Base-by-base conservation (phyloP, 2,797 vertebrate genomes). In the Cirrhinus mrigala region DNA sequence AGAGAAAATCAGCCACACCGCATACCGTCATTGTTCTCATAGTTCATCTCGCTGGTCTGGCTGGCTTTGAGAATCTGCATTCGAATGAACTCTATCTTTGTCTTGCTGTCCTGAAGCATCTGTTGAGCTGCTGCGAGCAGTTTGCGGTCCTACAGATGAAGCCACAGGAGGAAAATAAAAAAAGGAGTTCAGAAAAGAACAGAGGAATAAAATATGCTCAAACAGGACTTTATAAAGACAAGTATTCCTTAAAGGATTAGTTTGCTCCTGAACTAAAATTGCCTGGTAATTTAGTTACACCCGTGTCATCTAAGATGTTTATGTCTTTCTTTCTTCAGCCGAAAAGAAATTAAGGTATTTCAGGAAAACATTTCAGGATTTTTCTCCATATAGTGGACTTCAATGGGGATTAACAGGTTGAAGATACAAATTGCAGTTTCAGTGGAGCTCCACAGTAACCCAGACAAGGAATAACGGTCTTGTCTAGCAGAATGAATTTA, bases 51-150 rank as follows among this genome's bases (percentile, higher is more conserved):
- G 84, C 93, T 97, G 92, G 97, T 95, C 95, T 99, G 98, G 92
- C 97, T 97, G 89, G 97, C 96, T 91, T 99, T 99, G 88, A 99
- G 98, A 95, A 99, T 98, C 95, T 99, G 98, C 98, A 99, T 99
- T 91, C 98, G 94, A 94, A 99, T 99, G 90, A 99, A 98, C 96
- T 99, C 98, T 46, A 99, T 99, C 95, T 99, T 99, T 22, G 96
- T 99, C 93, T 98, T 99, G 95, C 98, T 99, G 93, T 99, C 98
- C 90, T 99, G 98, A 78, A 99, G 97, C 96, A 99, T 97, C 91
- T 99, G 98, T 91, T 99, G 98, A 84, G 98, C 98, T 15, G 97
- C 97, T 44, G 96, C 97, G 91, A 99, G 96, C 88, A 99, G 94
- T 93, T 99, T 99, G 83, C 98, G 97, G 93, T 99, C 98, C 98